phyloP scores from a whole-genome alignment of 1,140 invertebrate genomes.

The Drosophila quadrilineata region DNA sequence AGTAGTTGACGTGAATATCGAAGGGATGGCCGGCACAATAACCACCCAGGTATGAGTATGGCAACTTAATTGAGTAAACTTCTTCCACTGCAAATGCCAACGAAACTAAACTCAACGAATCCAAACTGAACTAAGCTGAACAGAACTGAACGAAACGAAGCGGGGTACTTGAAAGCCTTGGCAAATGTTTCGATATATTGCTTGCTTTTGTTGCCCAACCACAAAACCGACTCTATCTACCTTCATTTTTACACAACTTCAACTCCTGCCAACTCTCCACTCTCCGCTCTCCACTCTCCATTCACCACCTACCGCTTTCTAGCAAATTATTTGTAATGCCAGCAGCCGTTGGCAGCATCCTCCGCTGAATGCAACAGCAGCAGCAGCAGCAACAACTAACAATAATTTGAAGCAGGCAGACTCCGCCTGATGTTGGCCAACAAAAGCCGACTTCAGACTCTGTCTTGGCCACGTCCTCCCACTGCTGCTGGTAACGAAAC shows the following conservation, averaged over 20 bases:
- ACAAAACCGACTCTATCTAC: too few species aligned
- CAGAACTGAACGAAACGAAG: too few species aligned
- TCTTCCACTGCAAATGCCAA: conserved; percentile 62
- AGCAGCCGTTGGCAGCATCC: conserved; percentile 6
- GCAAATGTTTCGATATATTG: conserved; percentile 74
- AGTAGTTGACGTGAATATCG: conserved; percentile 75
- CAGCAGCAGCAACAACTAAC: conserved; percentile 31
- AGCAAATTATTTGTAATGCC: conserved; percentile 27
- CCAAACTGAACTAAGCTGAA: too few species aligned
- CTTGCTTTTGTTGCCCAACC: conserved; percentile 17
- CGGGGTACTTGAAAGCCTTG: conserved; percentile 60
- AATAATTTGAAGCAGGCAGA: conserved; percentile 53
- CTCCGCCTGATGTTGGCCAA: not conserved
- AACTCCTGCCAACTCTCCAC: too few species aligned
- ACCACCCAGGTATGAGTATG: conserved; percentile 14
- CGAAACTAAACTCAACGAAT: conserved; percentile 19
- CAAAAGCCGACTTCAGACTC: conserved; percentile 7
- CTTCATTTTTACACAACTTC: too few species aligned
- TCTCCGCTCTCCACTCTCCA: not conserved
- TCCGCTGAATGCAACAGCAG: not conserved
- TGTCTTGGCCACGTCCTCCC: conserved; percentile 13
- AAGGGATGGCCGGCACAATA: conserved; percentile 36
- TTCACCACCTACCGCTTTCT: not conserved
- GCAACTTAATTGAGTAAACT: conserved; percentile 76
- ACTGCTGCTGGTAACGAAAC: conserved; percentile 38